Base-by-base conservation (phyloP, 2,888 invertebrate species). In the Apodemia zela region DNA sequence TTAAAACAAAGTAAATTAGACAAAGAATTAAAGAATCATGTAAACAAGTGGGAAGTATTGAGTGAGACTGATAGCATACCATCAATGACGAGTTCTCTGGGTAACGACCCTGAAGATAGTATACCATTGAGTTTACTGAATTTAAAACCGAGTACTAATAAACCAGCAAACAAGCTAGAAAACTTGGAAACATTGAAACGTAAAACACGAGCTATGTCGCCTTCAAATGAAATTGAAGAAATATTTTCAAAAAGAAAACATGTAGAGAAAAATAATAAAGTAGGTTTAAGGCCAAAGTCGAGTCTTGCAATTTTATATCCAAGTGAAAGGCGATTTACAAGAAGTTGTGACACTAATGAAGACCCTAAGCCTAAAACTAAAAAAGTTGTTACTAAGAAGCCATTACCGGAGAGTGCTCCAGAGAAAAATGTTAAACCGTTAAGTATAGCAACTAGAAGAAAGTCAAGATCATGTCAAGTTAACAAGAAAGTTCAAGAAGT, bases 11-110 rank as follows among this genome's bases (percentile, higher is more conserved):
- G 77, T 68, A 88, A 85, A 71, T 73, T 75, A 67, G 91, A 90
- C 62, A 89, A 86, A 69, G 89, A 89, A 62, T 61, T 82, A 15
- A 89, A 83, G 72, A 87, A 81, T 66, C 85, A 89, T 65, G 75
- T 91, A 0, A 89, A 91, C 64, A 93, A 93, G 78, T 93, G 93
- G 93, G 93, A 93, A 76, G 89, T 92, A 5, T 84, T 93, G 61
- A 93, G 93, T 76, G 94, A 94, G 71, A 92, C 93, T 35, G 93
- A 93, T 67, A 93, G 93, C 73, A 88, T 93, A 70, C 93, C 93
- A 3, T 91, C 92, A 58, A 73, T 92, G 64, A 75, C 87, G 11
- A 89, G 90, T 72, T 88, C 90, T n/a, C 70, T 89, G 29, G 80
- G 90, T 59, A 91, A 91, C 68, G 92, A 92, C 69, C 93, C 93